phyloP scores from a whole-genome alignment of 1,140 invertebrate genomes.

The Zophobas morio region DNA sequence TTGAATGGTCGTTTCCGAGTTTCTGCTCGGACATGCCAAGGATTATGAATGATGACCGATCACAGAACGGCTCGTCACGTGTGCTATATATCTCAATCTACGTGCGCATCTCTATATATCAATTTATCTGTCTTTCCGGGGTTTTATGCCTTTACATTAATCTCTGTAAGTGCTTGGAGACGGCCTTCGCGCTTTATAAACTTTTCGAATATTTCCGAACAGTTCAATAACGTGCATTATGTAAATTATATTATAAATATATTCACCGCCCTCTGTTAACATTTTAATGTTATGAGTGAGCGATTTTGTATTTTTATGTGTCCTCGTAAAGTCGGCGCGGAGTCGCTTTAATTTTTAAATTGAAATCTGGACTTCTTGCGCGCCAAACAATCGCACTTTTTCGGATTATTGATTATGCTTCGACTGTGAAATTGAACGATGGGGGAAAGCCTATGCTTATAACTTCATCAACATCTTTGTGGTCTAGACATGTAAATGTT shows the following conservation, averaged over 20 bases:
- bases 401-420: constrained; percentile 21
- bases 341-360: constrained; percentile 43
- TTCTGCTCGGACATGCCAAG: constrained; percentile 51
- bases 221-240: constrained; percentile 60
- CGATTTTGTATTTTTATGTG: constrained; percentile 49
- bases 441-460: constrained; percentile 29
- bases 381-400: constrained; percentile 24
- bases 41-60: constrained; percentile 60
- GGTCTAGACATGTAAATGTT: constrained; percentile 42
- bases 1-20: constrained; percentile 45
- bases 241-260: constrained; percentile 60
- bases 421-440: constrained; percentile 1
- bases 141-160: constrained; percentile 61
- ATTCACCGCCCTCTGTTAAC: constrained; percentile 49
- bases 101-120: constrained; percentile 61
- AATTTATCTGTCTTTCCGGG: constrained; percentile 60
- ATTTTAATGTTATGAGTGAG: constrained; percentile 49
- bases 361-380: constrained; percentile 16
- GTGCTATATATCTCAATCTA: constrained; percentile 62
- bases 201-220: constrained; percentile 57
- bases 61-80: constrained; percentile 50
- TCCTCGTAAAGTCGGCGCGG: constrained; percentile 27
- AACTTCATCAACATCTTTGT: constrained; percentile 40
- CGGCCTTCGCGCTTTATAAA: constrained; percentile 60
- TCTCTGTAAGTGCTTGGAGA: constrained; percentile 61